Conservation (phyloP, 2,888 invertebrate genomes). For the Microplitis deprimator region DNA sequence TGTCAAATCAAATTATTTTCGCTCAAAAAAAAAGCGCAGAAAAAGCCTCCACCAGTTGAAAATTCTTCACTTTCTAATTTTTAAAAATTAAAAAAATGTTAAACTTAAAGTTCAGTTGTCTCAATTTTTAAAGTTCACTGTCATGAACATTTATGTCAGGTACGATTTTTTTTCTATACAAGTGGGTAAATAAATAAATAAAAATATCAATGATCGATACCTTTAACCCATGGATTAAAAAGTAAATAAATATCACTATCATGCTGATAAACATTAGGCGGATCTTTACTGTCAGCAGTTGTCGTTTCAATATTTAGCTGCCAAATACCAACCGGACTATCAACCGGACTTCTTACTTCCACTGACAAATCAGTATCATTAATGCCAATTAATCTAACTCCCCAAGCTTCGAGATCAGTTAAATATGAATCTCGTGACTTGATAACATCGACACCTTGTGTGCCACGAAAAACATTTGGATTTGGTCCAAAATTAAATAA, state of each 20-base stretch:
- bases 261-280: constrained; percentile 74
- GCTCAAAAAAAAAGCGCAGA: no score
- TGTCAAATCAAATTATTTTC: no score
- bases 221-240: constrained; percentile 88
- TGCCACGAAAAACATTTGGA: constrained; percentile 74
- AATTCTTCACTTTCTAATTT: no score
- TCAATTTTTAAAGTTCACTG: no score
- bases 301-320: constrained; percentile 77
- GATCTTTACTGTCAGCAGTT: constrained; percentile 67
- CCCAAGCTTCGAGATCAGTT: constrained; percentile 69
- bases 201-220: constrained; percentile 68
- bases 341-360: constrained; percentile 79
- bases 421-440: constrained; percentile 59
- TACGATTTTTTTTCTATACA: no score
- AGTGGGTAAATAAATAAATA: no score
- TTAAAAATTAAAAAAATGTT: no score
- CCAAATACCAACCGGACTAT: constrained; percentile 80
- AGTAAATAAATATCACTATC: constrained; percentile 82
- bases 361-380: constrained; percentile 61
- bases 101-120: no score
- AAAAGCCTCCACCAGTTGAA: no score
- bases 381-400: constrained; percentile 66
- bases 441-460: constrained; percentile 72
- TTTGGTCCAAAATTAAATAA: constrained; percentile 78
- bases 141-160: no score